These are phyloP conservation scores for Solenopsis fugax DNA, from an alignment of 1,140 invertebrate species.

Conservation along the genomic window DNA sequence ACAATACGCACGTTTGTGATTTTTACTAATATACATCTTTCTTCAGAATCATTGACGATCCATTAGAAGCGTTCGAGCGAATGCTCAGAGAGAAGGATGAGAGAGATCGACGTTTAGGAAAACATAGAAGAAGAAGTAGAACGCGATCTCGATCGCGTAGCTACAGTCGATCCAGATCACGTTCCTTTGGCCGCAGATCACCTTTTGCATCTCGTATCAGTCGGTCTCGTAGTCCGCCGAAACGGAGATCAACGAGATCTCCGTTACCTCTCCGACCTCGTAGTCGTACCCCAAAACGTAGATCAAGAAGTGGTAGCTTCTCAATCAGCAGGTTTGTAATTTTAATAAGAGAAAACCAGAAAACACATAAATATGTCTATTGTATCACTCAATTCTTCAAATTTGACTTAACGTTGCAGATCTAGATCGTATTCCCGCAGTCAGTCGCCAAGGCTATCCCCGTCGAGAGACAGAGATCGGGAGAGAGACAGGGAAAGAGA, in stretches of 20 bases:
- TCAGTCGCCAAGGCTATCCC: constrained; percentile 83
- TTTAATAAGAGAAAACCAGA: constrained; percentile 43
- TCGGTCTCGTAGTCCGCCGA: constrained; percentile 83
- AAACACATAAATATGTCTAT: not conserved
- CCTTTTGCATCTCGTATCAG: constrained; percentile 80
- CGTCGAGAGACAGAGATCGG: constrained; percentile 81
- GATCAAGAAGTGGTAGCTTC: constrained; percentile 84
- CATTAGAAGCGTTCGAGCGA: constrained; percentile 94
- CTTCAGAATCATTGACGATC: constrained; percentile 92
- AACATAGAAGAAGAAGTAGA: constrained; percentile 87
- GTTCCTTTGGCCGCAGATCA: constrained; percentile 83
- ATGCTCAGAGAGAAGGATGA: constrained; percentile 95
- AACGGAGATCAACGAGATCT: constrained; percentile 81
- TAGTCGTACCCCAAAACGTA: constrained; percentile 85
- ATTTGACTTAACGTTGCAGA: constrained; percentile 70
- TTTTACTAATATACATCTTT: constrained; percentile 11
- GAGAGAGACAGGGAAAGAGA: constrained; percentile 78
- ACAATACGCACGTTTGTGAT: not conserved
- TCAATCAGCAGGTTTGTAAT: constrained; percentile 87
- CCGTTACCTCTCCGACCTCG: constrained; percentile 83
- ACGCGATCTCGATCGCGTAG: constrained; percentile 86
- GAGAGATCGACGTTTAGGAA: constrained; percentile 89
- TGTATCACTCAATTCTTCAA: not conserved
- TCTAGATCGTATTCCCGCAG: constrained; percentile 85
- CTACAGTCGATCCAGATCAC: constrained; percentile 86